These are phyloP conservation scores for Dicaeum eximium DNA, from an alignment of 2,113 vertebrate genomes.

Conservation along the genomic window DNA sequence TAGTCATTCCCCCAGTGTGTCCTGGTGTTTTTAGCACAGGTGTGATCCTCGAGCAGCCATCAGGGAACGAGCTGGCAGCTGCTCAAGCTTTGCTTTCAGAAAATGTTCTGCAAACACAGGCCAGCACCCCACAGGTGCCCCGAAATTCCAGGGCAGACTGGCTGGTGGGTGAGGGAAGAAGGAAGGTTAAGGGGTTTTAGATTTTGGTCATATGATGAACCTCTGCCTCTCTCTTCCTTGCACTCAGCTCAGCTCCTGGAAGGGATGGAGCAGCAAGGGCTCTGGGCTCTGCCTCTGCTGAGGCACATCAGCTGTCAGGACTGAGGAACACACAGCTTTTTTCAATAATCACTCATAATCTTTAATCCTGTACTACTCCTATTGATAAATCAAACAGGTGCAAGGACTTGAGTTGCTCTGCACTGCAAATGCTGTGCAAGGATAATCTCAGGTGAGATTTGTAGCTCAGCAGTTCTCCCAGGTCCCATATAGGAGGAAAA, in stretches of 20 bases:
- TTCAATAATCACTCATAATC: not conserved
- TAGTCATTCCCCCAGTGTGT: rapidly evolving
- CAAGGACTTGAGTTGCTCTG: not conserved
- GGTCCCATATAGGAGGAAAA: not conserved
- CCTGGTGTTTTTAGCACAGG: not conserved
- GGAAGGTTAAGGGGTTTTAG: not conserved
- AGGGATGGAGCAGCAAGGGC: not conserved
- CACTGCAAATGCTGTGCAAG: not conserved
- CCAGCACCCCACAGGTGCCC: not conserved
- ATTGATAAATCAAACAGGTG: not conserved
- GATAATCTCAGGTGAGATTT: not conserved
- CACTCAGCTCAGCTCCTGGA: not conserved
- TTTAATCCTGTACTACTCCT: not conserved
- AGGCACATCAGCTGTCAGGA: not conserved
- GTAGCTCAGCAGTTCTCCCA: not conserved
- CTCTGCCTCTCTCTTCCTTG: not conserved
- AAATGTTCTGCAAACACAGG: not conserved
- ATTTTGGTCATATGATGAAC: rapidly evolving
- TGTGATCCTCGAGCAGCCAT: not conserved
- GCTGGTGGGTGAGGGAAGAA: not conserved
- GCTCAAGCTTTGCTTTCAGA: not conserved
- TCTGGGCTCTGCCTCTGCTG: not conserved
- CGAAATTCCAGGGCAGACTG: not conserved
- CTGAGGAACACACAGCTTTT: not conserved
- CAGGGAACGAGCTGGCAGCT: not conserved